Conservation (phyloP, 1,140 invertebrate genomes). For the Eueides isabella region DNA sequence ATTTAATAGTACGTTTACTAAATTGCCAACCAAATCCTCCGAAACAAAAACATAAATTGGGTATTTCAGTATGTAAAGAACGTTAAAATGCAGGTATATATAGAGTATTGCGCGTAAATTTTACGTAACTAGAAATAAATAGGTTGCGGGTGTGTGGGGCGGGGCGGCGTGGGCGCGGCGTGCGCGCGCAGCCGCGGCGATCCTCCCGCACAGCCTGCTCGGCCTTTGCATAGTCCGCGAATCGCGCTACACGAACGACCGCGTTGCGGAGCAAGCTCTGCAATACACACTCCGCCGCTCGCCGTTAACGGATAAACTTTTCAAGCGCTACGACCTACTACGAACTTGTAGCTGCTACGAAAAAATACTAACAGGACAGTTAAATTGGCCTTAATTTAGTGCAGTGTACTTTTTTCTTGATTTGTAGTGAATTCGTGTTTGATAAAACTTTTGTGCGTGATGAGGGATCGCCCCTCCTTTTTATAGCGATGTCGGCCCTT, state of each 20-base stretch:
- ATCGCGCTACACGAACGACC: conserved; percentile 62
- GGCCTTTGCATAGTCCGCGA: conserved; percentile 70
- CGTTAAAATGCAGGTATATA: conserved; percentile 72
- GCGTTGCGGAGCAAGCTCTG: conserved; percentile 57
- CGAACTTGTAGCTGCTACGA: conserved; percentile 47
- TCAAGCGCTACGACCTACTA: conserved; percentile 53
- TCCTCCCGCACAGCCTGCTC: conserved; percentile 42
- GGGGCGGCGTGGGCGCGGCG: conserved; percentile 73
- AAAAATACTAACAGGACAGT: conserved; percentile 5
- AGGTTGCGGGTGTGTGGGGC: conserved; percentile 80
- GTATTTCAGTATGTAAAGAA: conserved; percentile 1
- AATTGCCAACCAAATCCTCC: background rate
- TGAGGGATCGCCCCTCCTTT: conserved; percentile 61
- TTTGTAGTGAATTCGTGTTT: conserved; percentile 59
- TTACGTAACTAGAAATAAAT: conserved; percentile 82
- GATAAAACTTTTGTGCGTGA: conserved; percentile 70
- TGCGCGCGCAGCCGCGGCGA: conserved; percentile 60
- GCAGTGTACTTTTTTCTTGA: conserved; percentile 52
- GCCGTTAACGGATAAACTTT: conserved; percentile 37
- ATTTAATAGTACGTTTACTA: background rate
- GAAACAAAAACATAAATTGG: background rate
- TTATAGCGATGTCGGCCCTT: conserved; percentile 80
- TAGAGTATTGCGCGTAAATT: conserved; percentile 80
- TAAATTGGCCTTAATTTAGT: conserved; percentile 45
- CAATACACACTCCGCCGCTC: conserved; percentile 45